Conservation (phyloP, 2,888 invertebrate species). For the Aricia artaxerxes region DNA sequence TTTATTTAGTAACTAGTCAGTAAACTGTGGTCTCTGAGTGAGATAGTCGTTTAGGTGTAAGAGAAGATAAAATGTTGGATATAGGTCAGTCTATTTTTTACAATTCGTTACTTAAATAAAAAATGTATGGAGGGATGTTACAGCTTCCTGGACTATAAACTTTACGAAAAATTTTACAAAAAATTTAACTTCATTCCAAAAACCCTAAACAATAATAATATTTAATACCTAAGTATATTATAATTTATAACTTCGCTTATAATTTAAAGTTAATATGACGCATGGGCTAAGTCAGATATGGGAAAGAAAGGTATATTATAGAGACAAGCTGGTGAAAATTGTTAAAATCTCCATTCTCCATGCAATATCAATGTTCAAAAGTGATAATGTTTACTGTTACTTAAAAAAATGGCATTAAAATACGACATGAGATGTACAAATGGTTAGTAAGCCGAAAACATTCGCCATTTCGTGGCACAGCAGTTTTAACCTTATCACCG, state of each 20-base stretch:
- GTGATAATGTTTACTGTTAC: neutral
- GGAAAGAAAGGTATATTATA: neutral
- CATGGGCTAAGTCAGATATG: neutral
- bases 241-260: neutral
- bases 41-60: neutral
- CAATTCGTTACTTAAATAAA: neutral
- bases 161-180: too few species aligned
- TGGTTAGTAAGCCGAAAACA: slow-evolving; percentile 13
- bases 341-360: neutral
- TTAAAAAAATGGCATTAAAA: neutral
- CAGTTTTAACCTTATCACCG: neutral
- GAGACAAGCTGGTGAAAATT: neutral
- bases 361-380: neutral
- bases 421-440: neutral
- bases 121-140: neutral
- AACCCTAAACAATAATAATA: too few species aligned
- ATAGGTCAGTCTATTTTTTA: neutral
- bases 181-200: too few species aligned
- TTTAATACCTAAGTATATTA: too few species aligned
- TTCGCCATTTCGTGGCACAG: slow-evolving; percentile 17
- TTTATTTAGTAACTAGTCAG: neutral
- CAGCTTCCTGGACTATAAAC: neutral
- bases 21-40: neutral
- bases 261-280: neutral
- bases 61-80: neutral